Base-by-base conservation (phyloP, 1,140 invertebrate species). In the Druon quercuslanigerum region DNA sequence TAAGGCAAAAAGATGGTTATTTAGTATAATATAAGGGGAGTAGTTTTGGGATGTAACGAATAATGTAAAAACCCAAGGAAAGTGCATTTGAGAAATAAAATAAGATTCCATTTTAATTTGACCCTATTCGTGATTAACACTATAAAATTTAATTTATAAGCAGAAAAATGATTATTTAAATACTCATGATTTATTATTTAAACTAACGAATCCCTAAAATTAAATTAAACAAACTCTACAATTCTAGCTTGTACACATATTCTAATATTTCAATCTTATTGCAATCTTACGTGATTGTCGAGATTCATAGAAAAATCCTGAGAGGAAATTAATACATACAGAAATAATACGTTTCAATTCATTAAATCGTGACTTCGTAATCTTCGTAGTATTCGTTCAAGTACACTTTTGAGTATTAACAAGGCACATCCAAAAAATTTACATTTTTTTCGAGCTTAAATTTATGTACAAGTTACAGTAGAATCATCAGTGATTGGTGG, bases 401-500 rank as follows among this genome's bases (percentile, higher is more conserved):
- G 57, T 25, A 25, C 57, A 66, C 60, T 46, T 66, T 40, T 66
- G 57, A 66, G 60, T 40, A 66, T 66, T 40, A 66, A 66, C 16
- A 66, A 66, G 60, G 60, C 60, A 66, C 60, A 46, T 25, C n/a
- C 14, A 46, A 7, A 46, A 46, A 8, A 8, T 11, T 46, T 46
- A 46, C 40, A 46, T 46, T 46, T 46, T 46, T 46, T 20, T 56
- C 54, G 54, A 19, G 16, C 14, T 51, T 51, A 14, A 70, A 51
- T 25, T 46, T 66, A 50, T 70, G 56, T 51, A 71, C 66, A 75
- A 54, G 50, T 56, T 11, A 60, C 40, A 46, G 51, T 66, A n/a
- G 50, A 8, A 25, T 66, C 56, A 70, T 81, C 74, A 1, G 75
- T 46, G 71, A 83, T 76, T 11, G 81, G 75, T 8, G 90, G 87